A percentile compares a stretch with the other conserved stretches of the same genome.
These are phyloP conservation scores for Boloria euphrosyne DNA, from an alignment of 2,888 invertebrate genomes.

Conservation along the genomic window DNA sequence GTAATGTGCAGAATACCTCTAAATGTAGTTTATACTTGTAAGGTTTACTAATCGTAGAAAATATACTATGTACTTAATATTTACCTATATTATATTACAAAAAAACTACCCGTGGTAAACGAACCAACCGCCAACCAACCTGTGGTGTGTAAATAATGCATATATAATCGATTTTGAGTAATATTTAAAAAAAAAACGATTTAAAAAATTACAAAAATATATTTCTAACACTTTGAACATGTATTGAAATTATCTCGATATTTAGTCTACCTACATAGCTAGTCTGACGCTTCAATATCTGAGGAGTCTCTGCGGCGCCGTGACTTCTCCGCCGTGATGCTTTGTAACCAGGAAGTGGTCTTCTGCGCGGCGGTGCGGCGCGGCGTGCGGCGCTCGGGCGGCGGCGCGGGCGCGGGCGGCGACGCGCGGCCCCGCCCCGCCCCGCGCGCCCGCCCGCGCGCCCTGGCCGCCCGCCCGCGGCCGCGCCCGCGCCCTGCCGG, in stretches of 20 bases:
- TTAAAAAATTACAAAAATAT: background rate
- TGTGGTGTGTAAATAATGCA: too few species aligned
- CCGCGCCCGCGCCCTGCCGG: slow-evolving; percentile 36
- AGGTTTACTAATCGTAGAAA: too few species aligned
- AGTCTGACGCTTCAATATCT: slow-evolving; percentile 70
- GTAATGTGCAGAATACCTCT: too few species aligned
- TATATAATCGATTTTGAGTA: too few species aligned
- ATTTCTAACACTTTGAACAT: background rate
- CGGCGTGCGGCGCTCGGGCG: slow-evolving; percentile 66
- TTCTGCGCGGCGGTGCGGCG: slow-evolving; percentile 67
- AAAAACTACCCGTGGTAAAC: too few species aligned
- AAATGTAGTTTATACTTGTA: too few species aligned
- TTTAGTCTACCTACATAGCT: slow-evolving; percentile 31
- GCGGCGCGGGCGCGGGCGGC: slow-evolving; percentile 40
- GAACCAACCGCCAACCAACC: too few species aligned
- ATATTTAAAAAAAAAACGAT: background rate
- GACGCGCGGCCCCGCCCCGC: slow-evolving; percentile 35
- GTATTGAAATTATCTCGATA: too few species aligned
- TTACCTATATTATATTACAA: too few species aligned
- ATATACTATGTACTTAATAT: too few species aligned
- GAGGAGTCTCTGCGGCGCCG: slow-evolving; percentile 58
- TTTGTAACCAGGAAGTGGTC: slow-evolving; percentile 63
- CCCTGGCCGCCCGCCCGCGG: slow-evolving; percentile 43
- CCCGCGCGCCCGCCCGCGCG: slow-evolving; percentile 40
- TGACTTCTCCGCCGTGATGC: slow-evolving; percentile 47